Percentiles rank a stretch among this genome's conserved stretches.
Conservation (phyloP, 2,888 invertebrate genomes). For the Onchidella celtica region DNA sequence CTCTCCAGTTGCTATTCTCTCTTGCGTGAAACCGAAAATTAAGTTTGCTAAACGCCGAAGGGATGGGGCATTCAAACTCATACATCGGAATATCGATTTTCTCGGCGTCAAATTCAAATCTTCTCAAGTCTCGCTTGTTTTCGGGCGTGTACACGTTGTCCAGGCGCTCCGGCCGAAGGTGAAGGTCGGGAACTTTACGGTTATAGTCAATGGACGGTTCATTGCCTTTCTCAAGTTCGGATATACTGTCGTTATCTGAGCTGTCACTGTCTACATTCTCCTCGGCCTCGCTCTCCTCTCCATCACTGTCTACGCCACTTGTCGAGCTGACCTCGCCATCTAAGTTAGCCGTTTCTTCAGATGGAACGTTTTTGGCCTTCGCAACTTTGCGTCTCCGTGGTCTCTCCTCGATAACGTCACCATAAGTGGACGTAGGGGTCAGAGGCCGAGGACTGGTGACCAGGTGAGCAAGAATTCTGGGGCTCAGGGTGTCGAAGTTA, state of each 20-base stretch:
- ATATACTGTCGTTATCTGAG: constrained; percentile 61
- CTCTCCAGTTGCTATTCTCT: constrained; percentile 46
- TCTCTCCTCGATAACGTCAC: constrained; percentile 37
- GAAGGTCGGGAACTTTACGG: constrained; percentile 59
- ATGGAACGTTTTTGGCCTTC: neutral
- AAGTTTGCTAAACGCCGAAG: constrained; percentile 61
- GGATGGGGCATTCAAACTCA: constrained; percentile 66
- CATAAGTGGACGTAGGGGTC: constrained; percentile 33
- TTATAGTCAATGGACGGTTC: constrained; percentile 64
- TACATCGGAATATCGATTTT: constrained; percentile 67
- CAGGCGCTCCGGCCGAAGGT: constrained; percentile 71
- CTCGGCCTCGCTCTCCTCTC: constrained; percentile 43
- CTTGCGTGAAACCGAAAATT: constrained; percentile 35
- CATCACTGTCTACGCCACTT: constrained; percentile 65
- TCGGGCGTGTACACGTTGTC: constrained; percentile 71
- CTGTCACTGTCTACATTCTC: constrained; percentile 41
- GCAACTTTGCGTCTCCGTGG: neutral
- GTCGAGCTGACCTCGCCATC: constrained; percentile 60
- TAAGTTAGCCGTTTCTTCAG: neutral
- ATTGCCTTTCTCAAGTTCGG: constrained; percentile 57
- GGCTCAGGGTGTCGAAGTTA: constrained; percentile 65
- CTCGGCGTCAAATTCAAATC: constrained; percentile 73
- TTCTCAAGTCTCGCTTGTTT: constrained; percentile 66
- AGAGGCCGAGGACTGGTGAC: constrained; percentile 46
- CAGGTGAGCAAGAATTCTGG: constrained; percentile 61